Percentiles rank a stretch among this genome's conserved stretches.
These are phyloP conservation scores for Passer montanus DNA, from an alignment of 2,113 vertebrate genomes.

Conservation along the genomic window DNA sequence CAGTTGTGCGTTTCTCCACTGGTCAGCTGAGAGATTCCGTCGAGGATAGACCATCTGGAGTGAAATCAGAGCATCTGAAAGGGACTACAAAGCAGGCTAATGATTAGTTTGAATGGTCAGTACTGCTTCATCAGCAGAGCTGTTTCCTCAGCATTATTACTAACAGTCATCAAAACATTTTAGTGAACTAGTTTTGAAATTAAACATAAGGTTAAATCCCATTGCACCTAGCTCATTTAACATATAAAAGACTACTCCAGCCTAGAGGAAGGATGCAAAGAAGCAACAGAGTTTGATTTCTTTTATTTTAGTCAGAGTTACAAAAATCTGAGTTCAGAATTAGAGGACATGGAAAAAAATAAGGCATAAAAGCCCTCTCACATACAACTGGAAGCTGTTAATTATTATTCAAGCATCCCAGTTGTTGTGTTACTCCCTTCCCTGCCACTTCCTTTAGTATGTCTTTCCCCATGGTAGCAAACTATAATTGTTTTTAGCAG, in stretches of 20 bases:
- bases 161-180: neutral
- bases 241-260: neutral
- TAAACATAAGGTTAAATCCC: neutral
- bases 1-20: constrained; percentile 98
- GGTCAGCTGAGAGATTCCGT: constrained; percentile 96
- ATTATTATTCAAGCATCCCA: neutral
- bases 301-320: neutral
- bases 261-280: neutral
- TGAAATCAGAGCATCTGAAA: constrained; percentile 94
- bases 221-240: neutral
- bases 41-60: constrained; percentile 98
- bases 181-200: neutral
- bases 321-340: neutral
- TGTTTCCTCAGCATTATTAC: neutral
- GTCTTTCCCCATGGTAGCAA: neutral
- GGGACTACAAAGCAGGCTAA: constrained; percentile 78
- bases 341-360: neutral
- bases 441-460: neutral
- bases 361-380: neutral
- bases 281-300: neutral
- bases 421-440: neutral
- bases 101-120: neutral
- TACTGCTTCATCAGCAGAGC: neutral
- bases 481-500: neutral
- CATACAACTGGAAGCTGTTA: neutral